Base-by-base conservation (phyloP, 2,113 vertebrate species). In the Pseudorectes ferrugineus region DNA sequence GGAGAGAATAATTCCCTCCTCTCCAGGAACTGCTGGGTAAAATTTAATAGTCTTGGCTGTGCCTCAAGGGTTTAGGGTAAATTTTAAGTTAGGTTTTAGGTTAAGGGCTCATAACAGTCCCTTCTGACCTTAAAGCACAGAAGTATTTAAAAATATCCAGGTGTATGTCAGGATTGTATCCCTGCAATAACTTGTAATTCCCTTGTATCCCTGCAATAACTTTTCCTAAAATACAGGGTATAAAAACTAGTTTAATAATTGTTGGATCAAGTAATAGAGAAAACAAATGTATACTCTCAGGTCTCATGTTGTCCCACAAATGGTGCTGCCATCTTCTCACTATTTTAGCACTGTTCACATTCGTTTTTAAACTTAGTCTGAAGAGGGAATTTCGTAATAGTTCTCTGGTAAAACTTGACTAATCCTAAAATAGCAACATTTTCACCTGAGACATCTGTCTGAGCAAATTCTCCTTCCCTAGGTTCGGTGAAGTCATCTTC, bases 1-100 rank as follows among this genome's bases (percentile, higher is more conserved):
- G 87, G 48, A 35, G 31, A 93, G 81, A 90, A 76, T 94, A 90
- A 96, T 95, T 93, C 81, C 55, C 70, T 92, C 70, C 40, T 76
- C 85, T 52, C 49, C 63, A 77, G 74, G 84, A 96, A 16, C 36
- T 58, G 35, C 89, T 94, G 78, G 35, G 74, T 70, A 70, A 96
- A 88, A 95, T 93, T 73, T 93, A 70, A 76, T 76, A 79, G 52
- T 71, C 85, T 46, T 2, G 2, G 49, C 71, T 83, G 43, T 80
- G 78, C 59, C 45, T 49, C 6, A 3, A 42, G 75, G 46, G 23
- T 61, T 80, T 66, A 33, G 24, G 66, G 58, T 71, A 85, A 76
- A 89, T 38, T 38, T 38, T 38, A 38, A 10, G 36, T 38, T 38
- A 38, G 36, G 36, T 38, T 38, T 38, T 38, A 38, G 36, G 36